phyloP scores from a whole-genome alignment of 2,113 vertebrate genomes.

The Spea bombifrons region DNA sequence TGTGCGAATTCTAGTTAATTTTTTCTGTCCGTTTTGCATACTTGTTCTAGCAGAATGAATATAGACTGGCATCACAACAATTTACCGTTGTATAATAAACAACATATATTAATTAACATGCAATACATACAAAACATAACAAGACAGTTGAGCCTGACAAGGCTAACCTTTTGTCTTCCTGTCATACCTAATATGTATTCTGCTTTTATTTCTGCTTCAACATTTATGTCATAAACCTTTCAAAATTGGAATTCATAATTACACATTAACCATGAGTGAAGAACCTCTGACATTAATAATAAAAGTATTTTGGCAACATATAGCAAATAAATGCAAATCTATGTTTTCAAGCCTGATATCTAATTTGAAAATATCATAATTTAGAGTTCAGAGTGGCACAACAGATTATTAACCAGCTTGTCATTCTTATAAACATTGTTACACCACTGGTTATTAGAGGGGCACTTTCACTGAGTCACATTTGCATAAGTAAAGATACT shows the following conservation, averaged over 20 bases:
- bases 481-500: too few species aligned
- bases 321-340: constrained; percentile 11
- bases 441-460: too few species aligned
- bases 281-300: constrained; percentile 31
- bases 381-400: too few species aligned
- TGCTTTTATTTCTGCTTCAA: background rate
- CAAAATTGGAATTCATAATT: constrained; percentile 30
- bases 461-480: too few species aligned
- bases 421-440: too few species aligned
- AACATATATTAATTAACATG: background rate
- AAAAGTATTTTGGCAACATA: constrained; percentile 10
- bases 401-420: too few species aligned
- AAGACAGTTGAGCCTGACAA: background rate
- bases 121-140: background rate
- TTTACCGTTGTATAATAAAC: background rate
- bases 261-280: constrained; percentile 30
- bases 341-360: background rate
- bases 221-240: constrained; percentile 22
- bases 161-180: constrained; percentile 15
- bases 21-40: too few species aligned
- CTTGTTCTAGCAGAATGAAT: constrained; percentile 11
- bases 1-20: too few species aligned
- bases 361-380: background rate
- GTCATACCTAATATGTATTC: constrained; percentile 19
- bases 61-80: background rate